These are phyloP conservation scores for Megalurothrips usitatus DNA, from an alignment of 2,888 invertebrate genomes.

Conservation along the genomic window DNA sequence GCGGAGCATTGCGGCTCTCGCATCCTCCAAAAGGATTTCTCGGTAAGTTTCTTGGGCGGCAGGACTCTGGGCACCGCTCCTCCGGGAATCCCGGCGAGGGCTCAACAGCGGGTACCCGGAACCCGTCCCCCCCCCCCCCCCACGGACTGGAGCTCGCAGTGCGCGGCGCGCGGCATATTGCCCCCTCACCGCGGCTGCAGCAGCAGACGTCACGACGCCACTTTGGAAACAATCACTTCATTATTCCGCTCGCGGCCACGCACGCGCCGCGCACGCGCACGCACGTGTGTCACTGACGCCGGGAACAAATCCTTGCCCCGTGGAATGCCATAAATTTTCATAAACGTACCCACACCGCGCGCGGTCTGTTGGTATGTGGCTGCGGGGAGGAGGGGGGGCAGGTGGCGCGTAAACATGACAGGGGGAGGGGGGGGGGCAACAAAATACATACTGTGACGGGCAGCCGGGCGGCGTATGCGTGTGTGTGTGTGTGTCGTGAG, in stretches of 20 bases:
- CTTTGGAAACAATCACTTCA: background rate
- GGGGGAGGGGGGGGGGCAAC: background rate
- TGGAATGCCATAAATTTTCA: slow-evolving; percentile 7
- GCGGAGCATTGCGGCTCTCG: too few species aligned
- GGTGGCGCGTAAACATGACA: background rate
- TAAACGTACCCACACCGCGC: background rate
- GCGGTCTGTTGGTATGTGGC: background rate
- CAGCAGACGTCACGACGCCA: too few species aligned
- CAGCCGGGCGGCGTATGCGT: background rate
- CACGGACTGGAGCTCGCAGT: too few species aligned
- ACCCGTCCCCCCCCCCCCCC: too few species aligned
- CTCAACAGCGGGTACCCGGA: too few species aligned
- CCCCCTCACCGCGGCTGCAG: too few species aligned
- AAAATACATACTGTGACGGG: slow-evolving; percentile 1
- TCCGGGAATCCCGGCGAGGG: too few species aligned
- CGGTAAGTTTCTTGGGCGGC: too few species aligned
- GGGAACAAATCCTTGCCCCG: background rate
- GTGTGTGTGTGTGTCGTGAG: background rate
- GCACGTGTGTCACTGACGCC: background rate
- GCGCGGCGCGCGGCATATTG: too few species aligned
- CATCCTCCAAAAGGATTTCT: too few species aligned
- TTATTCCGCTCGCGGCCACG: background rate
- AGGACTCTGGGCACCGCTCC: too few species aligned
- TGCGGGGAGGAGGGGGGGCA: background rate
- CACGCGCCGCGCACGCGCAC: background rate